phyloP scores from a whole-genome alignment of 2,888 invertebrate species.

The Dromius quadrimaculatus region DNA sequence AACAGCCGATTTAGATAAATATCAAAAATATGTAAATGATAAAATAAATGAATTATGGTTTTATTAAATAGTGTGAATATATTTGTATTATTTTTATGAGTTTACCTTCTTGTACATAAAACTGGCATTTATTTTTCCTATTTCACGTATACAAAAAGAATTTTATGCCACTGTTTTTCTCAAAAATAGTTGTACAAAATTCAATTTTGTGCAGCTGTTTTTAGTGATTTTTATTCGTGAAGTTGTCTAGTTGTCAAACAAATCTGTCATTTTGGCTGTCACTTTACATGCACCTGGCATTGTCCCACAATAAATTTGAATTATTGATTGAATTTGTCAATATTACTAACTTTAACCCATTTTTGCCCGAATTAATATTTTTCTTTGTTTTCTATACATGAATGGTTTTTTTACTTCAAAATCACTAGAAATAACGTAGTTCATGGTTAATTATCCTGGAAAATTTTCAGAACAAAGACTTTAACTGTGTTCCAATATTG shows the following conservation, averaged over 20 bases:
- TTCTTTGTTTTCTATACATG: neutral
- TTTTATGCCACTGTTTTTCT: no score
- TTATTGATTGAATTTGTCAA: slow-evolving; percentile 66
- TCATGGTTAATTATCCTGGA: neutral
- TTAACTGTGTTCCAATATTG: slow-evolving; percentile 14
- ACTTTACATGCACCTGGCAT: no score
- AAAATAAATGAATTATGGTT: slow-evolving; percentile 39
- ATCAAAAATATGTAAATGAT: slow-evolving; percentile 65
- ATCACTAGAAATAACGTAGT: neutral
- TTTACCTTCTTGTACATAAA: no score
- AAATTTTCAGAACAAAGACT: neutral
- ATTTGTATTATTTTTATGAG: neutral
- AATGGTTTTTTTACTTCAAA: neutral
- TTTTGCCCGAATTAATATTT: slow-evolving; percentile 21
- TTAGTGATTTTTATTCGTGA: no score
- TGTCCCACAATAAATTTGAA: no score
- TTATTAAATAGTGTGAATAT: slow-evolving; percentile 30
- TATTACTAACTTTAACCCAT: slow-evolving; percentile 58
- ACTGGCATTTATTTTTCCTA: no score
- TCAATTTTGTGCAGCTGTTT: no score
- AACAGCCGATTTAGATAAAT: slow-evolving; percentile 66
- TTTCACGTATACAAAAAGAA: no score
- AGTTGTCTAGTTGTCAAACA: no score
- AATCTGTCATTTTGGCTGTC: no score
- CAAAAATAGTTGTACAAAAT: no score